Conservation (phyloP, 1,140 invertebrate genomes). For the Varroa destructor region DNA sequence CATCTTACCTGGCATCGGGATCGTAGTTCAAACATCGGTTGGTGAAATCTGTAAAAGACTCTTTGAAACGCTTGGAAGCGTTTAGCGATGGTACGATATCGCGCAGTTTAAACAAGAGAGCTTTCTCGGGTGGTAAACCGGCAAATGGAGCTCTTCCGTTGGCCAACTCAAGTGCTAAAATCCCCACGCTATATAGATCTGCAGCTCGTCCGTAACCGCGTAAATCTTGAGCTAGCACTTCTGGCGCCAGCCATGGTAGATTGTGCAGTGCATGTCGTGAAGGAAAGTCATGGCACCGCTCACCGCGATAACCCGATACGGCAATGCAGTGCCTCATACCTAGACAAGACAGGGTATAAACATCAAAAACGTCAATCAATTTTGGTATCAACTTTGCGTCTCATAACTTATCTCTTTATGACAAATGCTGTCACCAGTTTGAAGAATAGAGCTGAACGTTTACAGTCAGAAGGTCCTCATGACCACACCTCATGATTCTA, state of each 20-base stretch:
- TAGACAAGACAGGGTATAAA: neutral
- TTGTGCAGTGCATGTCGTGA: slow-evolving; percentile 24
- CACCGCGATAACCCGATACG: neutral
- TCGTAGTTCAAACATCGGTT: slow-evolving; percentile 12
- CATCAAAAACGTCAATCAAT: too few species aligned
- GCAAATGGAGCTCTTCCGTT: slow-evolving; percentile 20
- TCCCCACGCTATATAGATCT: slow-evolving; percentile 15
- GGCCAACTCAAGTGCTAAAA: slow-evolving; percentile 21
- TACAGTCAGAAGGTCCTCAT: too few species aligned
- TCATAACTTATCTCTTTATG: too few species aligned
- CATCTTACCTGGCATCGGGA: slow-evolving; percentile 4
- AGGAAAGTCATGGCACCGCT: slow-evolving; percentile 10
- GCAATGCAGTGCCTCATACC: slow-evolving; percentile 14
- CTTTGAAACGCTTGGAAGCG: slow-evolving; percentile 18
- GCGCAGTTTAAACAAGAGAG: slow-evolving; percentile 15
- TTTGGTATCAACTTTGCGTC: too few species aligned
- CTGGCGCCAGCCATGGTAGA: slow-evolving; percentile 11
- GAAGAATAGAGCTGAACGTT: too few species aligned
- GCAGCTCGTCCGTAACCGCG: slow-evolving; percentile 13
- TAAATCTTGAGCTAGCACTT: slow-evolving; percentile 18
- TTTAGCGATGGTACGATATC: slow-evolving; percentile 19
- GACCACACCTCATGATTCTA: neutral
- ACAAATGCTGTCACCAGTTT: too few species aligned
- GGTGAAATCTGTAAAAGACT: slow-evolving; percentile 20
- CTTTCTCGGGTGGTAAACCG: slow-evolving; percentile 5